Base-by-base conservation (phyloP, 2,888 invertebrate genomes). In the Ichneumoninae sp. region DNA sequence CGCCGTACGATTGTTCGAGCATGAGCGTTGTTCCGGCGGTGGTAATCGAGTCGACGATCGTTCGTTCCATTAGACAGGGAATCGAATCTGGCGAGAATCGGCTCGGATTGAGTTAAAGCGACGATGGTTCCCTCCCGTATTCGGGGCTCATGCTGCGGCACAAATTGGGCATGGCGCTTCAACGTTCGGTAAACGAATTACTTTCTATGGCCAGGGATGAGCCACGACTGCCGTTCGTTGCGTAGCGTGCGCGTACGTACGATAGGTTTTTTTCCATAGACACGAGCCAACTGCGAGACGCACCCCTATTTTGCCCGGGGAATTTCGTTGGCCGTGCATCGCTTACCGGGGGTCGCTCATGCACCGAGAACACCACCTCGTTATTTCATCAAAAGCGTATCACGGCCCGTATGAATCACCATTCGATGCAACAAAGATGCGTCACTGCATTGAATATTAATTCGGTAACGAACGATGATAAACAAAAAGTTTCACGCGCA, bases 101-200 rank as follows among this genome's bases (percentile, higher is more conserved):
- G 78, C 72, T 82, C 75, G 82, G 86, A 88, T 87, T 70, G 84
- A 88, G 86, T 88, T 88, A 88, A 82, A 86, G 82, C 75, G 82
- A 68, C 71, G 79, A 72, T 80, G 80, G 72, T 69, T 69, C 74
- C 26, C 47, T 26, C 16, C 26, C 68, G 13, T 26, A 65, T 80
- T 54, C 75, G 54, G 54, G 44, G 57, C 82, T 54, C 75, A 80
- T 71, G 66, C 78, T 78, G 69, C 85, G 80, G 74, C 85, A 76
- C 83, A 85, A 87, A 87, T 87, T 87, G 85, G 82, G 75, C 87
- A 71, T 71, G 80, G 75, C 79, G 75, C 74, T 78, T 83, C 80
- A 70, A 65, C 86, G 66, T 83, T 65, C 82, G 70, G 71, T 88
- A 88, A 88, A 84, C 86, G 85, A 87, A 88, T 88, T 87, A 87